Base-by-base conservation (phyloP, 23 tunicate genomes). In the Aplidium turbinatum region DNA sequence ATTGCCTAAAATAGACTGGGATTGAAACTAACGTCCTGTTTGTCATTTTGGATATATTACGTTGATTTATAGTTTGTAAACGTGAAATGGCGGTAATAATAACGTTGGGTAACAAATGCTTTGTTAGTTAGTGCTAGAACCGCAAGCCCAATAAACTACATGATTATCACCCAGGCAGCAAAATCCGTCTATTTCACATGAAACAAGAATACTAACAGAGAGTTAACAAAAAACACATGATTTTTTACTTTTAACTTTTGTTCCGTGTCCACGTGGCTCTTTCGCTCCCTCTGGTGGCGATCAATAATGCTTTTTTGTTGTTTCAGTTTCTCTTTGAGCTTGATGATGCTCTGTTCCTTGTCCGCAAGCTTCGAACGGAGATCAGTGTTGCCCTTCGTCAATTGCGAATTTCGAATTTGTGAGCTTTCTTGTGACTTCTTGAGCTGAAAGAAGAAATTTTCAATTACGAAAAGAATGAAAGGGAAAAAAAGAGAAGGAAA, bases 381-480 rank as follows among this genome's bases (percentile, higher is more conserved):
- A 7, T 88, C 96, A 21, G 96, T 48, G 47, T 88, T 88, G 6
- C 96, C 96, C 34, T 85, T 86, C 21, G 83, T 68, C 21, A 88
- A 39, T 63, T 88, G 96, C 11, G 79, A 61, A 50, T 85, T 82
- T 47, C 96, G 82, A 18, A 75, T 32, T 36, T 81, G 96, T 0
- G 79, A 32, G 0, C 69, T 29, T 47, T 88, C 96, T 23, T 73
- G 36, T 1, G 74, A 35, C 46, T 88, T 88, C 38, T 88, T 88
- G 42, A 88, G 5, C 96, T 88, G 62, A 7, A 68, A 72, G 56
- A 62, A 28, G n/a, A n/a, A n/a, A n/a, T n/a, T n/a, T n/a, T n/a
- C n/a, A n/a, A n/a, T n/a, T n/a, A n/a, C n/a, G n/a, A n/a, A n/a
- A n/a, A n/a, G n/a, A n/a, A n/a, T n/a, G n/a, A n/a, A n/a, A n/a